phyloP scores from a whole-genome alignment of 1,140 invertebrate species.

The Drosophila fuyamai region DNA sequence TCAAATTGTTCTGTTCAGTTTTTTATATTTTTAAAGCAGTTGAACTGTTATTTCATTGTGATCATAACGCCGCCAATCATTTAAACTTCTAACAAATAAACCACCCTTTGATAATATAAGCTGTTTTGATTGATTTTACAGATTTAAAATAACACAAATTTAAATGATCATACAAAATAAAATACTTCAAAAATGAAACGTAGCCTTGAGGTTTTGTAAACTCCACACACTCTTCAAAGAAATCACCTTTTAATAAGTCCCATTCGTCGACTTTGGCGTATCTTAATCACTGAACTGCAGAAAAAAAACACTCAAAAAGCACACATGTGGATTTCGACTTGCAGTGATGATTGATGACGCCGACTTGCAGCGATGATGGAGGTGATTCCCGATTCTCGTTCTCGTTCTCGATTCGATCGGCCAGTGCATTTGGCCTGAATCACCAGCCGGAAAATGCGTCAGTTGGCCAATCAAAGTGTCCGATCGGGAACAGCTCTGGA shows the following conservation, averaged over 20 bases:
- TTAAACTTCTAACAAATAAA: no score
- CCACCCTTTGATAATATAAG: no score
- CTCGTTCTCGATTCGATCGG: neutral
- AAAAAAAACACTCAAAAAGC: slow-evolving; percentile 12
- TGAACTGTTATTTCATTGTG: no score
- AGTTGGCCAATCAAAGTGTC: neutral
- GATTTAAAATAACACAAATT: neutral
- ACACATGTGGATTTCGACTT: slow-evolving; percentile 11
- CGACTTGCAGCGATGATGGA: neutral
- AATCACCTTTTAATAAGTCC: neutral
- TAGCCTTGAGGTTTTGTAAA: no score
- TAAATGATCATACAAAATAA: neutral
- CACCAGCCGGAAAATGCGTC: slow-evolving; percentile 3
- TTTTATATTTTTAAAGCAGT: no score
- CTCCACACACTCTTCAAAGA: neutral
- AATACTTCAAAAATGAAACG: no score
- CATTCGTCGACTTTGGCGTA: neutral
- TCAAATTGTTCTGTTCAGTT: no score
- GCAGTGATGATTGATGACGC: neutral
- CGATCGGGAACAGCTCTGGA: neutral
- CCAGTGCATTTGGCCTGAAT: neutral
- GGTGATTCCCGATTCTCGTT: no score
- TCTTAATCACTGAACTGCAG: slow-evolving; percentile 26
- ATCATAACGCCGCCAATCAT: no score
- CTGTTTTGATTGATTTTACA: no score